Conservation (phyloP, 2,888 invertebrate genomes). For the Ichneumon xanthorius region DNA sequence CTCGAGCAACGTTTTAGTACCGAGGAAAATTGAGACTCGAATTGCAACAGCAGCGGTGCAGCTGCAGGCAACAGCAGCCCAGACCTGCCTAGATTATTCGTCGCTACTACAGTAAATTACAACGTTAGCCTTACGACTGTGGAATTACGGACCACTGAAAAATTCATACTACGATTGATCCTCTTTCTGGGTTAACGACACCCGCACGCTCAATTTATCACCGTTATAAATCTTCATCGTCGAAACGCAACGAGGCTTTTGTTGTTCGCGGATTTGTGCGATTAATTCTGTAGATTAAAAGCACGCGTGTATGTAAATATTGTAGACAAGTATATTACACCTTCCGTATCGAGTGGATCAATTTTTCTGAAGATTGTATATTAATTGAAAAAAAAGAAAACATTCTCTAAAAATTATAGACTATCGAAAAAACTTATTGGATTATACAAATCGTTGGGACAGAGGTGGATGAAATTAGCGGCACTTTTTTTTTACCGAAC, state of each 20-base stretch:
- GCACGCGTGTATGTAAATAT: slow-evolving; percentile 13
- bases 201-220: slow-evolving; percentile 63
- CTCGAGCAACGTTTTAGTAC: slow-evolving; percentile 22
- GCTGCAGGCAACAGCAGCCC: slow-evolving; percentile 16
- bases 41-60: slow-evolving; percentile 6
- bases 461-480: not conserved
- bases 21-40: slow-evolving; percentile 41
- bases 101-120: slow-evolving; percentile 54
- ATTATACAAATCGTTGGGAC: not conserved
- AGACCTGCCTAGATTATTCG: slow-evolving; percentile 6
- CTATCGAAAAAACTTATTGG: not conserved
- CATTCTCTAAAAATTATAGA: slow-evolving; percentile 8
- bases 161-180: slow-evolving; percentile 67
- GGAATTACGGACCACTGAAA: slow-evolving; percentile 61
- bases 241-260: slow-evolving; percentile 11
- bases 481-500: slow-evolving; percentile 75
- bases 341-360: no score
- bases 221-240: slow-evolving; percentile 36
- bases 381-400: not conserved
- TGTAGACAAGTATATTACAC: not conserved
- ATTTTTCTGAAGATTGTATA: no score
- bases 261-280: slow-evolving; percentile 37
- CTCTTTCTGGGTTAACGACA: slow-evolving; percentile 66
- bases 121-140: slow-evolving; percentile 34
- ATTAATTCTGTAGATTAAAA: slow-evolving; percentile 44